Percentiles rank a stretch among this genome's conserved stretches.
phyloP scores from a whole-genome alignment of 2,113 vertebrate genomes.

The Myiozetetes cayanensis region DNA sequence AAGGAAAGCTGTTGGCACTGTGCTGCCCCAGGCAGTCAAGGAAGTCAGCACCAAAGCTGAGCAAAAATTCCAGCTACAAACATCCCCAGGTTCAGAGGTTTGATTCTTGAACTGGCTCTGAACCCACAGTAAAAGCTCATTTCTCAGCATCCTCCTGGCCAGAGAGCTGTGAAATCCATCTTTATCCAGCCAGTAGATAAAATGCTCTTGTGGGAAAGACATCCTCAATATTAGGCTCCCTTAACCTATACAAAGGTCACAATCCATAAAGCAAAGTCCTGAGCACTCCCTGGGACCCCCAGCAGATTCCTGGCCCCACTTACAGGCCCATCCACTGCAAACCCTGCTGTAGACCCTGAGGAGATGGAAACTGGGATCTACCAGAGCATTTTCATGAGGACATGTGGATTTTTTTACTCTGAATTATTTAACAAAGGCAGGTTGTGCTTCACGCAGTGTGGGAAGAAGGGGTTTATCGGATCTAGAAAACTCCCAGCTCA shows the following conservation, averaged over 20 bases:
- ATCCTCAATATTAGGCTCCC: background rate
- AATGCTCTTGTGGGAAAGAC: background rate
- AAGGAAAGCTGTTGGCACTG: background rate
- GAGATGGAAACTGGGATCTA: background rate
- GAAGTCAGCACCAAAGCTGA: background rate
- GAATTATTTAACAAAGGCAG: background rate
- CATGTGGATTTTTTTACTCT: background rate
- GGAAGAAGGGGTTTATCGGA: background rate
- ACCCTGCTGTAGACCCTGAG: background rate
- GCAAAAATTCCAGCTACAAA: background rate
- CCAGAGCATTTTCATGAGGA: fast-evolving
- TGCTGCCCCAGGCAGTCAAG: fast-evolving
- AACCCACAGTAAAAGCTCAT: background rate
- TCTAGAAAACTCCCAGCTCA: background rate
- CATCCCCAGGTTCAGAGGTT: background rate
- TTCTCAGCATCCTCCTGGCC: background rate
- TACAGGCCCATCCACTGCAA: background rate
- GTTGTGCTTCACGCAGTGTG: background rate
- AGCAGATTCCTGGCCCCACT: background rate
- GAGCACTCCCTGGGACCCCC: fast-evolving
- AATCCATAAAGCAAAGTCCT: background rate
- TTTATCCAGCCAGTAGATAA: background rate
- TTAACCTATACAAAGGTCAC: background rate
- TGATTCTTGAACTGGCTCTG: background rate
- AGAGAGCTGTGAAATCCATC: background rate